phyloP scores from a whole-genome alignment of 2,113 vertebrate genomes.

The Chelonoidis abingdonii region DNA sequence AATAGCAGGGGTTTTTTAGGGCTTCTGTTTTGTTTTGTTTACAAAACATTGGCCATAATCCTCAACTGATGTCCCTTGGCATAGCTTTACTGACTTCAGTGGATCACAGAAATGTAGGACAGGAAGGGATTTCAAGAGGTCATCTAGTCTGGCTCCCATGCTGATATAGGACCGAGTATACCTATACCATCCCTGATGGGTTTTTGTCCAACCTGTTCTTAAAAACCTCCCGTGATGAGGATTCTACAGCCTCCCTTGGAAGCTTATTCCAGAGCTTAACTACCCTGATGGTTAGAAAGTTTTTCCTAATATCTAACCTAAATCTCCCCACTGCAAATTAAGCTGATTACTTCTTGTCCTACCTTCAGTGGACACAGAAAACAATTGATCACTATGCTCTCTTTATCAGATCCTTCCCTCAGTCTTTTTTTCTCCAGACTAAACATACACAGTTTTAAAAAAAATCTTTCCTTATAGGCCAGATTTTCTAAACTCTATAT shows the following conservation, averaged over 20 bases:
- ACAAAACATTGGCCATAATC: not conserved
- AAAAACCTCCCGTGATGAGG: not conserved
- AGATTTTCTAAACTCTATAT: not conserved
- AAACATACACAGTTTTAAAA: no score
- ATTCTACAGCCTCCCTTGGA: not conserved
- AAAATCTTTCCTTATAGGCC: not conserved
- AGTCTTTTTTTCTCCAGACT: no score
- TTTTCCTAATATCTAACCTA: no score
- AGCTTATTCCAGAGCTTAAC: no score
- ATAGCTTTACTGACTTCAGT: not conserved
- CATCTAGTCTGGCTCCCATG: not conserved
- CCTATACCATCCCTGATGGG: not conserved
- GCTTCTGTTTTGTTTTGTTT: not conserved
- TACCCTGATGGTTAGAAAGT: no score
- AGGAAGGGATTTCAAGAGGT: no score
- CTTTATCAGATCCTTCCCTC: no score
- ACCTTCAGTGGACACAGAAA: no score
- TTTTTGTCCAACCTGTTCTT: not conserved
- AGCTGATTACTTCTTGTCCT: no score
- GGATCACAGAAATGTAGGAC: not conserved
- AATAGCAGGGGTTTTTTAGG: not conserved
- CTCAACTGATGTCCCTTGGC: not conserved
- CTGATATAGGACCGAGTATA: not conserved
- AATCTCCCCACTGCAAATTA: no score
- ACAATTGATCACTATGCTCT: no score